Base-by-base conservation (phyloP, 2,797 vertebrate genomes). In the Anableps anableps region DNA sequence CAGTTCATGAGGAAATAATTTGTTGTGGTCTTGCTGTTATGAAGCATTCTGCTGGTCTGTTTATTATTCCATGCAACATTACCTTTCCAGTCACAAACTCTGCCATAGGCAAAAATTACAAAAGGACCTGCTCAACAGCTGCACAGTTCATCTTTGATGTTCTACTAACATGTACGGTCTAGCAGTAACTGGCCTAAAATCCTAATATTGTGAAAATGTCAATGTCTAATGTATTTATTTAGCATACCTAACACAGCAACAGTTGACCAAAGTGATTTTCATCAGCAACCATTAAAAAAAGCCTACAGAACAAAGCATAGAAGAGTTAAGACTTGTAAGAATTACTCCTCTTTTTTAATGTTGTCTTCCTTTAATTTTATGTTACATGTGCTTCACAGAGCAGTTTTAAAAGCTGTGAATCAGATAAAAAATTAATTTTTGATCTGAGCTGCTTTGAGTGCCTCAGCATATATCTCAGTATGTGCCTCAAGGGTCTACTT, bases 61-160 rank as follows among this genome's bases (percentile, higher is more conserved):
- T 68, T 48, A 71, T 11, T 48, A 64, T 72, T 14, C 16, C 0
- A 5, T 31, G 51, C 10, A 41, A 36, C 31, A 31, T 66, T 43
- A 79, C 50, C 72, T 21, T 36, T 60, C 38, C 31, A 10, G n/a
- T 62, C 13, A 36, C 47, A 75, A 78, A 26, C 8, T 68, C 23
- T 17, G 26, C 1, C 17, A 26, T 1, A 55, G 0, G 43, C 23
- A 83, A 58, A 45, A 53, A 16, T 41, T 4, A 34, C 26, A 53
- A 19, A 34, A 74, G 21, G 17, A 31, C 29, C 23, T 5, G 21
- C n/a, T 53, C 17, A 21, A 78, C 16, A 75, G 23, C 60, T 76
- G 23, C 62, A 34, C 17, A 72, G 38, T 50, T 64, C 21, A 38
- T 58, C 60, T 85, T 88, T 90, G 13, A 89, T 81, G 76, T 83